Evolutionary conservation across 2,888 invertebrate species (phyloP).

Genomic region (Apodemia hepburni): DNA sequence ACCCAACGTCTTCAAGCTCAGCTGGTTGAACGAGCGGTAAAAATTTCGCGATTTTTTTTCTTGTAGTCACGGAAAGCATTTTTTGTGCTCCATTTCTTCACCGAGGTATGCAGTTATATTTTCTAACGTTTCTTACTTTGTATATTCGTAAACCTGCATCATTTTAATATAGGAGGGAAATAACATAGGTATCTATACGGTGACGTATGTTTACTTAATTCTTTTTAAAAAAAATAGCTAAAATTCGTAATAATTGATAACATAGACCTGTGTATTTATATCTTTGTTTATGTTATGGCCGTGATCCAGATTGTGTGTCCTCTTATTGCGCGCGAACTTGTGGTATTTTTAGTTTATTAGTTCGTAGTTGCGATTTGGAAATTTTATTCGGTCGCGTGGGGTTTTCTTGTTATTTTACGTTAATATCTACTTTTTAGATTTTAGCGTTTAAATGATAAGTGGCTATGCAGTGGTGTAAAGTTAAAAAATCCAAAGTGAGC

Average conservation of each 20-base stretch:
- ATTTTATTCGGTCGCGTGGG: conserved; percentile 53
- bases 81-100: conserved; percentile 67
- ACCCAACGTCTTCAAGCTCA: conserved; percentile 68
- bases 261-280: conserved; percentile 46
- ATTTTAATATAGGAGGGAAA: neutral
- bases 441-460: conserved; percentile 17
- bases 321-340: conserved; percentile 74
- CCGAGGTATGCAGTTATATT: conserved; percentile 72
- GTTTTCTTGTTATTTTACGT: conserved; percentile 35
- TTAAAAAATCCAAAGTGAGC: conserved; percentile 44
- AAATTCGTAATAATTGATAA: conserved; percentile 17
- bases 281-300: conserved; percentile 57
- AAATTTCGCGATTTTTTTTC: conserved; percentile 68
- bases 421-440: neutral
- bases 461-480: conserved; percentile 21
- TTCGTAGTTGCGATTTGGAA: conserved; percentile 36
- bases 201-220: neutral
- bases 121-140: conserved; percentile 30
- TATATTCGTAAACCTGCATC: neutral
- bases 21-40: conserved; percentile 76
- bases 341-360: conserved; percentile 71
- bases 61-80: conserved; percentile 54
- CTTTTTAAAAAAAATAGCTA: neutral
- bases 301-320: conserved; percentile 75
- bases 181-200: neutral